Conservation (phyloP, 2,797 vertebrate genomes). For the Crocidura indochinensis region DNA sequence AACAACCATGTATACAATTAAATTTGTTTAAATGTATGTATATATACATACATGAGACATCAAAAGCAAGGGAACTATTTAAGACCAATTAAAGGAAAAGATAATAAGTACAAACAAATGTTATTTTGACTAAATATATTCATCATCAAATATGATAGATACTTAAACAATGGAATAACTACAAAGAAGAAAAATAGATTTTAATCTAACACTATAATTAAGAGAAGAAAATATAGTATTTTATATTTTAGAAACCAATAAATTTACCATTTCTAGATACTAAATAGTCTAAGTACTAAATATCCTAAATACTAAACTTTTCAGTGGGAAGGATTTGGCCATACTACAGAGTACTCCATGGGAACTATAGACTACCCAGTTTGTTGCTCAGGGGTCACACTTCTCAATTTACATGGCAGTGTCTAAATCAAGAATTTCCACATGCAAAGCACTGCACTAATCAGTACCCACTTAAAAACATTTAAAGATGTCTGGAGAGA, state of each 20-base stretch:
- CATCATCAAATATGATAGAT: conserved; percentile 24
- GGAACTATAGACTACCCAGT: too few relatives aligned
- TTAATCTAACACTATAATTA: conserved; percentile 40
- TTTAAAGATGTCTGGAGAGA: too few relatives aligned
- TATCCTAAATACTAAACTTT: not conserved
- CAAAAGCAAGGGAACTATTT: conserved; percentile 15
- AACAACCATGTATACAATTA: not conserved
- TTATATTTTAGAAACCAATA: conserved; percentile 18
- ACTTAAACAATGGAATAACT: conserved; percentile 16
- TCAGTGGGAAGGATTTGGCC: too few relatives aligned
- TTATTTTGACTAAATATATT: conserved; percentile 31
- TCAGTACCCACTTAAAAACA: too few relatives aligned
- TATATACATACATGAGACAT: not conserved
- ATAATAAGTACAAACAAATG: conserved; percentile 16
- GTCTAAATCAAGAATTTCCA: too few relatives aligned
- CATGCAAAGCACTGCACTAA: too few relatives aligned
- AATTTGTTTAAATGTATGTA: not conserved
- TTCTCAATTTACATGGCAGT: too few relatives aligned
- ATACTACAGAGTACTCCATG: too few relatives aligned
- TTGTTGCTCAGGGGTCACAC: too few relatives aligned
- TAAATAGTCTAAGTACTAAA: too few relatives aligned
- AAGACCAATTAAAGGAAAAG: conserved; percentile 45
- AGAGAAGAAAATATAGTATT: not conserved
- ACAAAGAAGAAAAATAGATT: conserved; percentile 46
- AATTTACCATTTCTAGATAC: conserved; percentile 14